Evolutionary conservation across 2,113 vertebrate species (phyloP), one percentile per base, ranked within the genome.

Genomic region (Delphinapterus leucas): DNA sequence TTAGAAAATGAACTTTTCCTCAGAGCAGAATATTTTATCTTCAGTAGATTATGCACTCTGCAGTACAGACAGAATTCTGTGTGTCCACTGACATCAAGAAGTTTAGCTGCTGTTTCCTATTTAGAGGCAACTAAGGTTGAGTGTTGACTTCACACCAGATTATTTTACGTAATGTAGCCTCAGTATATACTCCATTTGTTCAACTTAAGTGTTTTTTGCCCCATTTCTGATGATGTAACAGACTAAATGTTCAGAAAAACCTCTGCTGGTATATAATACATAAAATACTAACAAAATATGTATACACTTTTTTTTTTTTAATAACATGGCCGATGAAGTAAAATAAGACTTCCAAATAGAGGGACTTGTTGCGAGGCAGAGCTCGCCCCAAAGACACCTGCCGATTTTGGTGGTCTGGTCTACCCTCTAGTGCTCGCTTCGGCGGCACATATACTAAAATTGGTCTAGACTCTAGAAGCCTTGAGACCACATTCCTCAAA

Each of bases 51-150:
- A 53, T 61, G 26, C 36, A 80, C 26, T 76, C 4, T 28, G 21
- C 36, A 90, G 33, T 73, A 26, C 23, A 95, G 44, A 77, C 61
- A 91, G 65, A 93, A 93, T 88, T 90, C 89, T 95, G 2, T 93
- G 73, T 91, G n/a, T 83, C 55, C 53, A 88, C 26, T 55, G 55
- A 10, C 53, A 80, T 65, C 15, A 76, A 74, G 7, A 88, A 80
- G 23, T 95, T 91, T 70, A 87, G 65, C 63, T 74, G 47, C 44
- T 73, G 53, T 73, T 85, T 88, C 80, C 41, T 18, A n/a, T 53
- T 90, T 65, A 65, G 15, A 83, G 20, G 26, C 79, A 96, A 74
- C 28, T 28, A 31, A 74, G n/a, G 95, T 41, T 38, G 63, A 82
- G 18, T 60, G n/a, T 31, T 92, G 68, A 65, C 63, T 97, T 89